These are phyloP conservation scores for Collichthys lucidus DNA, from an alignment of 2,113 vertebrate genomes.

Conservation along the genomic window DNA sequence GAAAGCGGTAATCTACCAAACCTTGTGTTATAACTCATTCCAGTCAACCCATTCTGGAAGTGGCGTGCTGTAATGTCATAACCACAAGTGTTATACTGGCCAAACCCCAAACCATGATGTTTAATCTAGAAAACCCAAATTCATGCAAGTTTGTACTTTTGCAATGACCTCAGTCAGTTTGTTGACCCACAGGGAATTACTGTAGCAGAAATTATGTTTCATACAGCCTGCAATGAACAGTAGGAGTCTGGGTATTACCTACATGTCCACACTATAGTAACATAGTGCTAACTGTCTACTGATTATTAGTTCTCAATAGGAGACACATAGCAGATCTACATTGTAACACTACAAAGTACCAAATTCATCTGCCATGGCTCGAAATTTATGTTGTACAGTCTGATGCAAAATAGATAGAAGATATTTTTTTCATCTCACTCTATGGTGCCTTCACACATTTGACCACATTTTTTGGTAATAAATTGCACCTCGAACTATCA, in stretches of 20 bases:
- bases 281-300: neutral
- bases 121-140: conserved; percentile 14
- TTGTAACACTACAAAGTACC: no score
- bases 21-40: neutral
- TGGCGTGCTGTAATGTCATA: neutral
- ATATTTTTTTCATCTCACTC: neutral
- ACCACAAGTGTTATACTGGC: neutral
- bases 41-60: neutral
- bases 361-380: no score
- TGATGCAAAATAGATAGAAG: no score
- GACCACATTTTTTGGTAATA: neutral
- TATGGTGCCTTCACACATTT: no score
- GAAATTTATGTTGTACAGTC: no score
- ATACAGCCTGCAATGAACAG: neutral
- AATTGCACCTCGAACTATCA: neutral
- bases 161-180: neutral
- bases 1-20: conserved; percentile 83
- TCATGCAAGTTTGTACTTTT: neutral
- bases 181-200: neutral
- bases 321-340: neutral
- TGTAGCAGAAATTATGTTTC: neutral
- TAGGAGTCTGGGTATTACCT: neutral
- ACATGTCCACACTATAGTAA: neutral
- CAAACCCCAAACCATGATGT: conserved; percentile 8
- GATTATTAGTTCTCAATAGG: neutral